Percentiles rank a stretch among this genome's conserved stretches.
Conservation (phyloP, 2,888 invertebrate species). For the Epirrita christyi region DNA sequence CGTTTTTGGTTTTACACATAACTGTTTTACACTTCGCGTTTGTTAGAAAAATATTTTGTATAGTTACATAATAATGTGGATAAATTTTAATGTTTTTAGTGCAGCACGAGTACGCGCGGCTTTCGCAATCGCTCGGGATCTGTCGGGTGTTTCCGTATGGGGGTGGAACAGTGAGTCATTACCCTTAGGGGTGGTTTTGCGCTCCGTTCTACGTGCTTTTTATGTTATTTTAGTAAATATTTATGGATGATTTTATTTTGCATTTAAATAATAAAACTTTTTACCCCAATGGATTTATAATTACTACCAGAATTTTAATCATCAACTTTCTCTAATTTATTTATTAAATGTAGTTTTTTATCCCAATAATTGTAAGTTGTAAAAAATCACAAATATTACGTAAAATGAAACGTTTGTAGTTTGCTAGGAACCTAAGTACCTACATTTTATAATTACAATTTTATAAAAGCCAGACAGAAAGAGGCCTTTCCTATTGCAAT, state of each 20-base stretch:
- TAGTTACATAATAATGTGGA: slow-evolving; percentile 73
- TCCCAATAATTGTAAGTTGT: too few relatives aligned
- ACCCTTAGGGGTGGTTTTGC: slow-evolving; percentile 69
- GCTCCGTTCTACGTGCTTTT: slow-evolving; percentile 62
- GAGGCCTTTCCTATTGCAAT: too few relatives aligned
- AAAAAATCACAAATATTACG: too few relatives aligned
- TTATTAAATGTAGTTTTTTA: too few relatives aligned
- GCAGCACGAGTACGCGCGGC: slow-evolving; percentile 56
- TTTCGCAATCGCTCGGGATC: slow-evolving; percentile 56
- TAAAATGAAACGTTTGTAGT: too few relatives aligned
- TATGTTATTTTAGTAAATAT: neutral
- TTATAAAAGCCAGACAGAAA: too few relatives aligned
- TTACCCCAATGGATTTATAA: neutral
- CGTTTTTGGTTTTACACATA: slow-evolving; percentile 39
- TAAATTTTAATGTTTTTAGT: slow-evolving; percentile 68
- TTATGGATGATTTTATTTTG: neutral
- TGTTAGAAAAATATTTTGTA: slow-evolving; percentile 47
- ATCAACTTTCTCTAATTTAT: too few relatives aligned
- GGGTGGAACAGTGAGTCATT: slow-evolving; percentile 75
- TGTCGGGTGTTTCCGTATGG: slow-evolving; percentile 55
- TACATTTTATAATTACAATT: too few relatives aligned
- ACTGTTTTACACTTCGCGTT: slow-evolving; percentile 32
- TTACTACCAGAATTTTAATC: too few relatives aligned
- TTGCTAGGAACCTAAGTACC: too few relatives aligned
- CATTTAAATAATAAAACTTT: too few relatives aligned